Evolutionary conservation across 2,113 vertebrate species (phyloP).

Genomic region (Atrichornis clamosus): DNA sequence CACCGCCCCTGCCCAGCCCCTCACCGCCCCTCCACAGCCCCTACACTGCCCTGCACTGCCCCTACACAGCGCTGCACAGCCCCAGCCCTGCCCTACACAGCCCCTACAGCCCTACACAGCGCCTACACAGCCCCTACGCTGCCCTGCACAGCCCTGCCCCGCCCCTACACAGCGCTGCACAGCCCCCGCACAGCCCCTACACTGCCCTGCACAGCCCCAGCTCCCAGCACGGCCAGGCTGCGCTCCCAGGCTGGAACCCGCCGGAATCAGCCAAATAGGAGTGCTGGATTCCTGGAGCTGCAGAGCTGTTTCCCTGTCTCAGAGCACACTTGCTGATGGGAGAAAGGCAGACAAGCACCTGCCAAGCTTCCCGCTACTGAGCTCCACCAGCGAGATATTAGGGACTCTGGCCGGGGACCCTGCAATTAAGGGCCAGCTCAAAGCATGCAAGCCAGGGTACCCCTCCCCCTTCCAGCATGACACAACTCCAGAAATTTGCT

Average conservation of each 20-base stretch:
- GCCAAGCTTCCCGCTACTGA: conserved; percentile 18
- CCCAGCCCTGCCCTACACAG: no score
- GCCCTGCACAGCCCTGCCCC: no score
- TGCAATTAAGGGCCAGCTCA: background rate
- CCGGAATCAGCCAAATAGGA: background rate
- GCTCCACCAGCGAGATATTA: background rate
- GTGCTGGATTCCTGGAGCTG: background rate
- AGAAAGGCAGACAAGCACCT: conserved; percentile 1
- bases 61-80: no score
- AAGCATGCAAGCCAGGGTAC: background rate
- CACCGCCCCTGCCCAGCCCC: no score
- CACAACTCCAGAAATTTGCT: conserved; percentile 36
- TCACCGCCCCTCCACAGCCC: no score
- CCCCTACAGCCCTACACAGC: no score
- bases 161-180: background rate
- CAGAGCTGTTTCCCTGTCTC: background rate
- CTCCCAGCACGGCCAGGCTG: rapidly evolving
- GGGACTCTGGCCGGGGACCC: conserved; percentile 8
- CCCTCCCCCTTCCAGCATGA: conserved; percentile 14
- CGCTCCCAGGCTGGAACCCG: rapidly evolving
- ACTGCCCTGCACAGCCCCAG: background rate
- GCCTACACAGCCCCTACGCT: background rate
- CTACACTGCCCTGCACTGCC: no score
- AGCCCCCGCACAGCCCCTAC: background rate
- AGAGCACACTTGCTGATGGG: background rate